Base-by-base conservation (phyloP, 2,113 vertebrate species). In the Mastomys coucha region DNA sequence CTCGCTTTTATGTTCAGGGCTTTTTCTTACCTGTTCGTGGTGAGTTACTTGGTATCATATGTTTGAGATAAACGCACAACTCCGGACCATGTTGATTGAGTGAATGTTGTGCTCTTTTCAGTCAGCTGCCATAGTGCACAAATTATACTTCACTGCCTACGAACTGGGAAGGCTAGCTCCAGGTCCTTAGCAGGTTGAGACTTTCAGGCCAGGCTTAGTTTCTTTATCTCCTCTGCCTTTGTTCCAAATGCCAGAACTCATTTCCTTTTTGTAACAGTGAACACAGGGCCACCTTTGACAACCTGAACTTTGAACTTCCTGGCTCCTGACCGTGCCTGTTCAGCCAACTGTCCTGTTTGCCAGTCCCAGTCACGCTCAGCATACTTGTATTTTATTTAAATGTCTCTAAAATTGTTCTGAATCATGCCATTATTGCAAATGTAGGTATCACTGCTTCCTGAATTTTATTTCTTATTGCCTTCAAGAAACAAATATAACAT, bases 361-460 rank as follows among this genome's bases (percentile, higher is more conserved):
- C 13, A 88, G 93, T 12, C 58, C 45, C 31, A 70, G 16, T 49
- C 36, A 77, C 13, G 22, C 26, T 76, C 77, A 9, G 42, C 88
- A 82, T 80, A 91, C 45, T 95, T 96, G 26, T 24, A 14, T 75
- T 92, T 95, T 85, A 78, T 91, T 95, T 89, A 84, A 89, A 78
- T 69, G 26, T 33, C 33, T 78, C 39, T 53, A 11, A 42, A 67
- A 70, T 94, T 85, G 88, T 88, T 93, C 75, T 84, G 78, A 90
- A 85, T 78, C 49, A 63, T 78, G 19, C 78, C 42, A 45, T 87
- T 17, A 49, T 12, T 67, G 17, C 9, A 36, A 73, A 42, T 91
- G 58, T 45, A 11, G 11, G 11, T 90, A 60, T 81, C 69, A 75
- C 36, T 81, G 16, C 56, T 91, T 7, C 69, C 63, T 75, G 19